These are phyloP conservation scores for Anser brachyrhynchus DNA, from an alignment of 2,113 vertebrate genomes.

Conservation along the genomic window DNA sequence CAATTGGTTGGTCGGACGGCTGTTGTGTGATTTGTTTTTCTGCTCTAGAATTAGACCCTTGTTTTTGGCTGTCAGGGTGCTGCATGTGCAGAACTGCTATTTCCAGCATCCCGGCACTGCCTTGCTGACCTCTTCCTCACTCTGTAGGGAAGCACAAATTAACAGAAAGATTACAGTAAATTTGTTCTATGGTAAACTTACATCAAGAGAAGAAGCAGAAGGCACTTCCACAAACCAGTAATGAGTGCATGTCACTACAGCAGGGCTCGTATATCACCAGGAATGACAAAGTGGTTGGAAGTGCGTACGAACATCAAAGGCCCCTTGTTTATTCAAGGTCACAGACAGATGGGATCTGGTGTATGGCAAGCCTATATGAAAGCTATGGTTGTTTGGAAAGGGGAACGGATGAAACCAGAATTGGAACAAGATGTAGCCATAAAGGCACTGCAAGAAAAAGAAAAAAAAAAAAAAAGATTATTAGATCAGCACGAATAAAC, in stretches of 20 bases:
- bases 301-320: slow-evolving; percentile 47
- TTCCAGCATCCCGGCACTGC: not conserved
- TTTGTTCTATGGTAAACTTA: slow-evolving; percentile 62
- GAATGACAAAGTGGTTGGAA: slow-evolving; percentile 66
- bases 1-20: not conserved
- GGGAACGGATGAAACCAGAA: slow-evolving; percentile 59
- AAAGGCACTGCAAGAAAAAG: slow-evolving; percentile 10
- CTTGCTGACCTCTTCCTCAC: slow-evolving; percentile 14
- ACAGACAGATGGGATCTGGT: slow-evolving; percentile 50
- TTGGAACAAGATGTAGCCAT: slow-evolving; percentile 61
- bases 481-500: slow-evolving; percentile 24
- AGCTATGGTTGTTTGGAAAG: slow-evolving; percentile 9
- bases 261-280: slow-evolving; percentile 44
- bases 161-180: slow-evolving; percentile 61
- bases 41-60: not conserved
- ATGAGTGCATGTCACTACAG: slow-evolving; percentile 35
- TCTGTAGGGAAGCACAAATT: not conserved
- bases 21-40: not conserved
- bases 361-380: slow-evolving; percentile 28
- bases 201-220: slow-evolving; percentile 29
- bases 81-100: not conserved
- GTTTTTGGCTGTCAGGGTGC: not conserved
- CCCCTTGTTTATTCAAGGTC: slow-evolving; percentile 57
- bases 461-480: not conserved
- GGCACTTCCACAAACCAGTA: slow-evolving; percentile 56